Evolutionary conservation across 2,888 invertebrate genomes (phyloP), one percentile per base, ranked within the genome.

Genomic region (Lypha dubia): DNA sequence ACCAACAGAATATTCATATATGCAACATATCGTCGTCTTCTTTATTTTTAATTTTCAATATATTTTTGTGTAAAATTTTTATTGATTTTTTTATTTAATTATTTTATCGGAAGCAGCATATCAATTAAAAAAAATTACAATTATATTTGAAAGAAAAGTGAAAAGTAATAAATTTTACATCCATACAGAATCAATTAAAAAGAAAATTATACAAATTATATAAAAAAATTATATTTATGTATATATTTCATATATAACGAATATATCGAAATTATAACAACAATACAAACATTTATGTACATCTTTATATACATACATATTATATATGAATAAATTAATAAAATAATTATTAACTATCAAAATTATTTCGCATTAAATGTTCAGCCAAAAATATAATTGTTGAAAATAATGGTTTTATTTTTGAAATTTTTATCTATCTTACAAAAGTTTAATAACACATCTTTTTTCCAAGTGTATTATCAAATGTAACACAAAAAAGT

Each of bases 51-150:
- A 22, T 58, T 65, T 24, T 46, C 3, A n/a, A 2, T n/a, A 15
- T 7, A 9, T 22, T 46, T 49, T 41, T 60, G 7, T 68, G 68
- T 68, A 0, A 24, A 17, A 5, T 24, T 46, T 35, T 13, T 56
- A 44, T 58, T 35, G 13, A 3, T 44, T n/a, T 60, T 65, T 46
- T 68, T 6, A 38, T 32, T 76, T 76, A 6, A n/a, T 91, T 88
- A 83, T 88, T 90, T 89, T 88, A 90, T 75, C 90, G 90, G 90
- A 91, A 91, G 91, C 91, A 92, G 91, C 91, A 91, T 91, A 91
- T 91, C 91, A 91, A 91, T 92, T 91, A 89, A 86, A 87, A 87
- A 87, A 85, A 87, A 86, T 74, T 86, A 87, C 68, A 53, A 75
- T 46, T 49, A 73, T 49, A 38, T 58, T 63, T 6, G 56, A 65